Conservation (phyloP, 1,140 invertebrate species). For the Drosophila willistoni region DNA sequence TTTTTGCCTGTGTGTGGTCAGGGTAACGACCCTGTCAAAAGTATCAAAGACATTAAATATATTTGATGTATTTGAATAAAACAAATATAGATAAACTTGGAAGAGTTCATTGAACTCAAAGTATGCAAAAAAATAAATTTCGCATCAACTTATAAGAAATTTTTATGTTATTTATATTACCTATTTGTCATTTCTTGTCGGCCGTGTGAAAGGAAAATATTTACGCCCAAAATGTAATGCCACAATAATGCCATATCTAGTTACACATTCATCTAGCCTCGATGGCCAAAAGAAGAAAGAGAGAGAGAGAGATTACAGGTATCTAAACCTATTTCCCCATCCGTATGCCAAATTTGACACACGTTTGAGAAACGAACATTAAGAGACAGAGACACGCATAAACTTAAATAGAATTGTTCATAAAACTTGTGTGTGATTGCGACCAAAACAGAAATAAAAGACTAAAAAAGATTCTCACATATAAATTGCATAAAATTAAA, state of each 20-base stretch:
- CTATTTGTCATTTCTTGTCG: constrained; percentile 52
- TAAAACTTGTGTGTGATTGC: constrained; percentile 69
- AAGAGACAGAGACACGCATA: constrained; percentile 26
- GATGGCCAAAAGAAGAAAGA: constrained; percentile 8
- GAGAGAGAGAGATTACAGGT: background rate
- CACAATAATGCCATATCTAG: constrained; percentile 27
- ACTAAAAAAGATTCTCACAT: constrained; percentile 56
- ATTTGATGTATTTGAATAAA: background rate
- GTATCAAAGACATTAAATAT: background rate
- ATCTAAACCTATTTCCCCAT: constrained; percentile 26
- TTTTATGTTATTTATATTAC: constrained; percentile 24
- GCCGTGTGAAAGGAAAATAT: constrained; percentile 55
- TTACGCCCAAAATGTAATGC: constrained; percentile 31
- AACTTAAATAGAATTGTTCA: constrained; percentile 48
- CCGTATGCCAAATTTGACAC: constrained; percentile 60
- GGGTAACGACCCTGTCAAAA: too few relatives aligned
- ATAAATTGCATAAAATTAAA: constrained; percentile 64
- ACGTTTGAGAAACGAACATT: constrained; percentile 57
- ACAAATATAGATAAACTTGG: constrained; percentile 12
- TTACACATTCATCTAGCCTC: constrained; percentile 41
- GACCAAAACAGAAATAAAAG: background rate
- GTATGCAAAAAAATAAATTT: constrained; percentile 1
- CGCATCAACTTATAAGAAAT: constrained; percentile 11
- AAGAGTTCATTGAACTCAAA: constrained; percentile 34
- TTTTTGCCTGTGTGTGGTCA: too few relatives aligned